Evolutionary conservation across 1,140 invertebrate species (phyloP), one percentile per base, ranked within the genome.

Genomic region (Scaptodrosophila lebanonensis): DNA sequence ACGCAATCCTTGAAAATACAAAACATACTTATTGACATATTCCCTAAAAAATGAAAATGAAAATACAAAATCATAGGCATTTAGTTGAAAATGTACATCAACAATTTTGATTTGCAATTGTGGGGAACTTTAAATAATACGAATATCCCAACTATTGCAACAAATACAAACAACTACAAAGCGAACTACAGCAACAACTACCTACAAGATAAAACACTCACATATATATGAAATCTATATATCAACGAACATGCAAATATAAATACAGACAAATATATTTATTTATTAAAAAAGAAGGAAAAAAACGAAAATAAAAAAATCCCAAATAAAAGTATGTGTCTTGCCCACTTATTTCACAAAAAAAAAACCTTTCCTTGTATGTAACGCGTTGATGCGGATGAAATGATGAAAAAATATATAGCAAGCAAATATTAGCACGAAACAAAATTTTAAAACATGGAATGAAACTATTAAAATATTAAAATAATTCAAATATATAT

Each of bases 71-170:
- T n/a, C n/a, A n/a, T n/a, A n/a, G 54, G 70, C 71, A 75, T 76
- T 75, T 75, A 67, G 64, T 59, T 45, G 53, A 49, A 45, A 69
- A 57, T n/a, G n/a, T n/a, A 62, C 50, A 75, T 76, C 71, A 75
- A 32, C 53, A 57, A 60, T 57, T 57, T 53, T 58, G 35, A 51
- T 44, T 60, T 49, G 53, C 56, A 22, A 54, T 42, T 65, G 54
- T 53, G 52, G 53, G 44, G 27, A 49, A 38, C 44, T 33, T 52
- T 17, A 50, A 48, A 58, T 58, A 70, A 76, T 60, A 67, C 76
- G 75, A 82, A 64, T 75, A 83, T 82, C 75, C 75, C 75, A 82
- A 82, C 75, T 48, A 12, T 1, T 8, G 18, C 30, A 18, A 35
- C 13, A 30, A 58, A 63, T 50, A 66, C 40, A 43, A 72, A 76